Conservation (phyloP, 1,140 invertebrate species). For the Antheraea mylitta region DNA sequence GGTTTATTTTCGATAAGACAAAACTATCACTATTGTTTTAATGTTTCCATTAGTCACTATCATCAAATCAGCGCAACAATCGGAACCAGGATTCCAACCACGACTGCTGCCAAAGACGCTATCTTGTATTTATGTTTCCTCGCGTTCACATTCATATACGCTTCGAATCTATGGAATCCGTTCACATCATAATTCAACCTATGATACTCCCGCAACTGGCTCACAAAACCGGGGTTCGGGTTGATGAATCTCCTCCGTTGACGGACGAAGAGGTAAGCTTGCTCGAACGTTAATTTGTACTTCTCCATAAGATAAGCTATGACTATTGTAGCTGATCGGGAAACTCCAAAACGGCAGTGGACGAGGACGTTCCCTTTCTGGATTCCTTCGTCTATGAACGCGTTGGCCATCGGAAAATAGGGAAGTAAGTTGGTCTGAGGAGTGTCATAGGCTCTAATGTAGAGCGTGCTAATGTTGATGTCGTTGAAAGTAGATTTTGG, state of each 20-base stretch:
- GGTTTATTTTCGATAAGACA: neutral
- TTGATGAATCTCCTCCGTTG: constrained; percentile 93
- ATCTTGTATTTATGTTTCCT: constrained; percentile 65
- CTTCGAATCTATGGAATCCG: constrained; percentile 51
- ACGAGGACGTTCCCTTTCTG: constrained; percentile 87
- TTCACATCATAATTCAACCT: constrained; percentile 58
- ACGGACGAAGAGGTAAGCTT: constrained; percentile 95
- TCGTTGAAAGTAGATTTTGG: constrained; percentile 57
- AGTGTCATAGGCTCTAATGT: constrained; percentile 68
- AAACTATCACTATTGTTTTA: neutral
- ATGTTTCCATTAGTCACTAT: neutral
- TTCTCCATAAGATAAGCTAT: constrained; percentile 97
- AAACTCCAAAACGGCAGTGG: constrained; percentile 97
- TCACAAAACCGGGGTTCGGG: constrained; percentile 98
- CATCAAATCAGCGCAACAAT: constrained; percentile 54
- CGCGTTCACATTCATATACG: constrained; percentile 60
- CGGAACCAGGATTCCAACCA: constrained; percentile 58
- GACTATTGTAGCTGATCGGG: constrained; percentile 95
- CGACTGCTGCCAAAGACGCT: constrained; percentile 52
- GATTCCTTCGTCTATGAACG: constrained; percentile 66
- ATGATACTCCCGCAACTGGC: constrained; percentile 89
- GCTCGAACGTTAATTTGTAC: constrained; percentile 90
- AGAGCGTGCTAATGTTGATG: constrained; percentile 59
- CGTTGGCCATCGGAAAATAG: constrained; percentile 71
- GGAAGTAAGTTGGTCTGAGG: constrained; percentile 64